Evolutionary conservation across 2,888 invertebrate genomes (phyloP).

Genomic region (Belgica antarctica): DNA sequence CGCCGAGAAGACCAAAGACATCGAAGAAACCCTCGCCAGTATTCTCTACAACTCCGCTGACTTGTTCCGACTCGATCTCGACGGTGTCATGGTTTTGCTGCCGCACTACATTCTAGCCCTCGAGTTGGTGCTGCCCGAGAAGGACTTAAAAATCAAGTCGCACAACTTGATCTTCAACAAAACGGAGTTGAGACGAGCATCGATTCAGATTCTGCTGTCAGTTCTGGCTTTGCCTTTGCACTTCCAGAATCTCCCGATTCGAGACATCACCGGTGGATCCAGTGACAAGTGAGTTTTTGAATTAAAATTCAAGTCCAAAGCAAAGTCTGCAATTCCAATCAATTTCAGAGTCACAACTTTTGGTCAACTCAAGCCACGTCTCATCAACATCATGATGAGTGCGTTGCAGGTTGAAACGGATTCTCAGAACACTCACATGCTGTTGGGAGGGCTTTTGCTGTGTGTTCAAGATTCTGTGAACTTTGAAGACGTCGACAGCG

Average conservation of each 20-base stretch:
- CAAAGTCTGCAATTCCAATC: too few species aligned
- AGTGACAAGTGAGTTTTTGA: constrained; percentile 55
- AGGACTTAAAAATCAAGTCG: constrained; percentile 73
- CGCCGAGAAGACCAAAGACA: constrained; percentile 62
- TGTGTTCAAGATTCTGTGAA: constrained; percentile 77
- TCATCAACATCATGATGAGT: constrained; percentile 78
- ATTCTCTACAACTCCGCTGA: constrained; percentile 83
- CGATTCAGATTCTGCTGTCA: constrained; percentile 86
- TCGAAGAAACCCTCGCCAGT: constrained; percentile 78
- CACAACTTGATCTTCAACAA: constrained; percentile 62
- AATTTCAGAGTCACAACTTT: constrained; percentile 58
- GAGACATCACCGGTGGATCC: constrained; percentile 64
- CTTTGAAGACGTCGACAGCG: constrained; percentile 68
- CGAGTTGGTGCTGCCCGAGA: constrained; percentile 85
- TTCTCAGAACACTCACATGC: constrained; percentile 82
- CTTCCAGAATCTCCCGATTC: constrained; percentile 74
- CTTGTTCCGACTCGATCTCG: constrained; percentile 85
- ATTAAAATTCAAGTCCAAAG: too few species aligned
- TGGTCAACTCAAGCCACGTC: constrained; percentile 68
- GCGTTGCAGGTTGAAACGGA: constrained; percentile 82
- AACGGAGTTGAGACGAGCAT: constrained; percentile 81
- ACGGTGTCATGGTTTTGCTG: constrained; percentile 86
- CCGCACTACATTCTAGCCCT: constrained; percentile 87
- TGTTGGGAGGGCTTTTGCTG: constrained; percentile 74
- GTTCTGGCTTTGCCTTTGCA: constrained; percentile 90